Base-by-base conservation (phyloP, 2,888 invertebrate species). In the Ichneumoninae sp. region DNA sequence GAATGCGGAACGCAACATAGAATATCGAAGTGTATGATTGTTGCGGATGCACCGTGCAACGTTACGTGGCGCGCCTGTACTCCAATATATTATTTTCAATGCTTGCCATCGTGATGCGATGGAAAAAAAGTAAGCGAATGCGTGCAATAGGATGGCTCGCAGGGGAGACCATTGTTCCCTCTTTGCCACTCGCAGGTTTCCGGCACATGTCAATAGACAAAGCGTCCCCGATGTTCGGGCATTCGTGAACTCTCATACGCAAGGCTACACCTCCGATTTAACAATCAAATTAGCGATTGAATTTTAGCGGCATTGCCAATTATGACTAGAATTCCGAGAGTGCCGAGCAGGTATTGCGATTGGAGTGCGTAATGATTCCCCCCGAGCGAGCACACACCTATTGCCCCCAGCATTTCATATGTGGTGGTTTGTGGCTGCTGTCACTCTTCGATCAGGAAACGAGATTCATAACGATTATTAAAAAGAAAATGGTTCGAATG, bases 261-360 rank as follows among this genome's bases (percentile, higher is more conserved):
- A 62, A 74, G n/a, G 33, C 36, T 54, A 69, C 62, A 4, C 52
- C 22, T 33, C 5, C 13, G 22, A 44, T 47, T 70, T 40, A 26
- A 66, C 75, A 71, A 83, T 79, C 70, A 71, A 76, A 83, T 82
- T 62, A 36, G 40, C 54, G 78, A 75, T 70, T 44, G 80, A 83
- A 80, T 80, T 74, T 83, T 79, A 79, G 44, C 47, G 36, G 68
- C 44, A 40, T 72, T 19, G 65, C 47, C 70, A 83, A 83, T 79
- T 75, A 83, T 50, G 60, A 71, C 44, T 62, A 60, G 52, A 33
- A 44, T 47, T 44, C 52, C 62, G 44, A n/a, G 52, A 74, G 52
- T 65, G 19, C 40, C 40, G 57, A 78, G 57, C 36, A 7, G 54
- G 47, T 44, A 81, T 71, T 75, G 7, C 19, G 33, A 71, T 68